Conservation (phyloP, 1,140 invertebrate genomes). For the Drosophila kepulauana region DNA sequence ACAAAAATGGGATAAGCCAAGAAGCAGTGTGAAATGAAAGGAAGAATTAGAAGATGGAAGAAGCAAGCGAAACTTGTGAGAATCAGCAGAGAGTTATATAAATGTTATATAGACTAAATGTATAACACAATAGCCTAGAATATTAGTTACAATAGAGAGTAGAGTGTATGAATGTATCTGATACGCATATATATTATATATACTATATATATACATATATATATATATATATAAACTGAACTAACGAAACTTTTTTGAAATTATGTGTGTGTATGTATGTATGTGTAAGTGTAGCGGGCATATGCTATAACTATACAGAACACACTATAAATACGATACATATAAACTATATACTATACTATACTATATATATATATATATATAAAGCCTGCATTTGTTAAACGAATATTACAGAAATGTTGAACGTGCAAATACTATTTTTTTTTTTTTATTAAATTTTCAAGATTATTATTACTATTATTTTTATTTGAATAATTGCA, state of each 20-base stretch:
- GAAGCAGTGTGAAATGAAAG: background rate
- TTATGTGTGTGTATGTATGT: constrained; percentile 21
- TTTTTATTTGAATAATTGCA: constrained; percentile 1
- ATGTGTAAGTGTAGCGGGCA: constrained; percentile 15
- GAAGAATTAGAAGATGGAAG: background rate
- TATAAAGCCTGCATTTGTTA: constrained; percentile 59
- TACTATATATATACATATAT: constrained; percentile 12
- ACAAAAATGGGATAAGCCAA: constrained; percentile 6
- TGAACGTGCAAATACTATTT: constrained; percentile 29
- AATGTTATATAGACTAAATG: constrained; percentile 22
- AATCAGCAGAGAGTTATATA: constrained; percentile 36
- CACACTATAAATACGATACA: background rate
- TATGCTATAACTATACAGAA: constrained; percentile 18
- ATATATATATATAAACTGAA: constrained; percentile 12
- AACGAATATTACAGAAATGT: constrained; percentile 48
- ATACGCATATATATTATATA: constrained; percentile 10
- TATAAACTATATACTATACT: constrained; percentile 10
- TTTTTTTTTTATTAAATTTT: constrained; percentile 39
- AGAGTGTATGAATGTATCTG: constrained; percentile 34
- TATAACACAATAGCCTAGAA: constrained; percentile 19
- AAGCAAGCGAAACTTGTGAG: constrained; percentile 29
- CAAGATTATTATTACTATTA: constrained; percentile 29
- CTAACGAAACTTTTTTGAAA: constrained; percentile 42
- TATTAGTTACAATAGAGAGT: constrained; percentile 23
- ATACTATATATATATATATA: constrained; percentile 40